Conservation (phyloP, 2,797 vertebrate species). For the Coreius guichenoti region DNA sequence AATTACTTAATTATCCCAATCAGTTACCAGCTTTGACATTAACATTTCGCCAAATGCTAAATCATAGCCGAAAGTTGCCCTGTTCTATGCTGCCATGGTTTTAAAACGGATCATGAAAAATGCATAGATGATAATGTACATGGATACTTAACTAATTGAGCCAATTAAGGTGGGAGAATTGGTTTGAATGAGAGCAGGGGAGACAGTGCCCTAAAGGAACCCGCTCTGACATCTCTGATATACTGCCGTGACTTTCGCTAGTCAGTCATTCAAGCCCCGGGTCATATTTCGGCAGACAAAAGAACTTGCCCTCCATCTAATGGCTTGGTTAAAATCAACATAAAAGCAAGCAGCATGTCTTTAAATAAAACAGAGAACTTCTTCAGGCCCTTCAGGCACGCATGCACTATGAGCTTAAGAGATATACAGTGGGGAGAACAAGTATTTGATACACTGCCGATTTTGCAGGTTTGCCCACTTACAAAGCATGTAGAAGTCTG, state of each 20-base stretch:
- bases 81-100: constrained; percentile 71
- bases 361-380: constrained; percentile 46
- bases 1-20: constrained; percentile 86
- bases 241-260: constrained; percentile 73
- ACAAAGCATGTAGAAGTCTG: no score
- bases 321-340: constrained; percentile 49
- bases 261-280: constrained; percentile 69
- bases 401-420: not conserved
- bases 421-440: no score
- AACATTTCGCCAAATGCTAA: constrained; percentile 78
- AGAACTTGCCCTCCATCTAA: constrained; percentile 71
- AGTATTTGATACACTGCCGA: no score
- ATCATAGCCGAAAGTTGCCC: constrained; percentile 81
- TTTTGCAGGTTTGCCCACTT: no score
- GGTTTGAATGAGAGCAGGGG: constrained; percentile 72
- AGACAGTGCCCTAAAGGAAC: constrained; percentile 70
- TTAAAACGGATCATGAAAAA: constrained; percentile 82
- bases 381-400: not conserved
- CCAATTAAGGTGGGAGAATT: constrained; percentile 76
- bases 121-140: constrained; percentile 79
- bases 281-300: constrained; percentile 80
- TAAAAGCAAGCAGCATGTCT: constrained; percentile 42
- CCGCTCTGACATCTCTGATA: constrained; percentile 77
- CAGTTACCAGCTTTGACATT: constrained; percentile 81
- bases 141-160: constrained; percentile 83